Percentiles rank a stretch among this genome's conserved stretches.
Evolutionary conservation across 2,888 invertebrate species (phyloP).

Genomic region (Ennomos fuscantarius): DNA sequence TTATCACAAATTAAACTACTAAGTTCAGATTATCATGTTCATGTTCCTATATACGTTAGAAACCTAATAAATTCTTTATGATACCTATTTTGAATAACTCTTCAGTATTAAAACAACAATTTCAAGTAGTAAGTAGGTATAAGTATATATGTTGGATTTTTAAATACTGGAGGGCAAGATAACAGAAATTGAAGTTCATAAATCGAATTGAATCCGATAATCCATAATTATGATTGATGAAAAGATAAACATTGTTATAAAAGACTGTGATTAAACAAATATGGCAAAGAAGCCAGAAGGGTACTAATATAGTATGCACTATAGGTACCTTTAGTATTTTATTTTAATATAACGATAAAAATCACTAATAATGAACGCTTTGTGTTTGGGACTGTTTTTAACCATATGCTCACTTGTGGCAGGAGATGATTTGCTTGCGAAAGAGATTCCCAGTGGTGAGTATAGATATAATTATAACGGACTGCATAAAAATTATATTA

Average conservation of each 20-base stretch:
- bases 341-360: background rate
- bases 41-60: too few relatives aligned
- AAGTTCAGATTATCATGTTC: too few relatives aligned
- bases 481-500: too few relatives aligned
- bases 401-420: slow-evolving; percentile 28
- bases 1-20: too few relatives aligned
- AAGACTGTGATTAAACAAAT: background rate
- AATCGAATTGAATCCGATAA: slow-evolving; percentile 8
- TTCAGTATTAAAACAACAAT: too few relatives aligned
- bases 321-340: slow-evolving; percentile 8
- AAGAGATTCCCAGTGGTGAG: slow-evolving; percentile 30
- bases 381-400: slow-evolving; percentile 22
- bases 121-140: too few relatives aligned
- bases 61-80: too few relatives aligned
- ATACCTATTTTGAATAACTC: too few relatives aligned
- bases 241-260: slow-evolving; percentile 18
- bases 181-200: slow-evolving; percentile 1
- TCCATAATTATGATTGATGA: slow-evolving; percentile 25
- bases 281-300: slow-evolving; percentile 3
- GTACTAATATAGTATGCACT: too few relatives aligned
- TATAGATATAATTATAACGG: background rate
- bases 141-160: too few relatives aligned
- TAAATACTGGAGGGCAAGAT: slow-evolving; percentile 1
- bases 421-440: slow-evolving; percentile 22
- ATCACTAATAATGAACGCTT: slow-evolving; percentile 27